Percentiles rank a stretch among this genome's conserved stretches.
phyloP scores from a whole-genome alignment of 2,888 invertebrate species.

The Chrysolina americana region DNA sequence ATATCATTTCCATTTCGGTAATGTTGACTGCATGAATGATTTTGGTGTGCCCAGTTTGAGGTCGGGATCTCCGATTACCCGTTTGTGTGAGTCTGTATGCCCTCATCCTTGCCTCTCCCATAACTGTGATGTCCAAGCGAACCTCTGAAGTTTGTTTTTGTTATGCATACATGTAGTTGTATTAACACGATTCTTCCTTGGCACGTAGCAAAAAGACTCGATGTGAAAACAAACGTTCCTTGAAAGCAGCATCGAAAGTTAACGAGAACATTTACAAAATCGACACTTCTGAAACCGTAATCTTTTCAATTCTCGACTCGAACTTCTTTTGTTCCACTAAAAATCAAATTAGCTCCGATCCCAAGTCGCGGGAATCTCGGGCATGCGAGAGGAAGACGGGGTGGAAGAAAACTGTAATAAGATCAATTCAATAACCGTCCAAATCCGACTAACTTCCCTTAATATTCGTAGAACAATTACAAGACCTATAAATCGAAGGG shows the following conservation, averaged over 20 bases:
- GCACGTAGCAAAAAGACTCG: background rate
- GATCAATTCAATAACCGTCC: slow-evolving; percentile 54
- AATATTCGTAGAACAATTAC: slow-evolving; percentile 53
- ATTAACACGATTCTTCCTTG: no score
- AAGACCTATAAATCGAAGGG: slow-evolving; percentile 48
- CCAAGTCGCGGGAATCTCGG: slow-evolving; percentile 6
- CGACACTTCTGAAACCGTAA: slow-evolving; percentile 1
- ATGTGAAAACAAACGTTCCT: background rate
- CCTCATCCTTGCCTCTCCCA: no score
- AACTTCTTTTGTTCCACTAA: slow-evolving; percentile 21
- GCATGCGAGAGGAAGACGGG: slow-evolving; percentile 19
- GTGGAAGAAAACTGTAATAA: slow-evolving; percentile 45
- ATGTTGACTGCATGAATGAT: no score
- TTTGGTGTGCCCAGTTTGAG: no score
- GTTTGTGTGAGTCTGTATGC: no score
- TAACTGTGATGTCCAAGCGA: no score
- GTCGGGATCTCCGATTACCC: no score
- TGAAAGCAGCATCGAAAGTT: background rate
- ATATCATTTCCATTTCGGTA: no score
- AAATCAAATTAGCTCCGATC: slow-evolving; percentile 16
- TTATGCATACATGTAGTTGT: no score
- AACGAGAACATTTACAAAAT: slow-evolving; percentile 16
- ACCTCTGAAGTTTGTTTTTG: no score
- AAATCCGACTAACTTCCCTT: slow-evolving; percentile 38
- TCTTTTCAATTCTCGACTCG: slow-evolving; percentile 15